Percentiles rank a stretch among this genome's conserved stretches.
Conservation (phyloP, 2,888 invertebrate genomes). For the Belgica antarctica region DNA sequence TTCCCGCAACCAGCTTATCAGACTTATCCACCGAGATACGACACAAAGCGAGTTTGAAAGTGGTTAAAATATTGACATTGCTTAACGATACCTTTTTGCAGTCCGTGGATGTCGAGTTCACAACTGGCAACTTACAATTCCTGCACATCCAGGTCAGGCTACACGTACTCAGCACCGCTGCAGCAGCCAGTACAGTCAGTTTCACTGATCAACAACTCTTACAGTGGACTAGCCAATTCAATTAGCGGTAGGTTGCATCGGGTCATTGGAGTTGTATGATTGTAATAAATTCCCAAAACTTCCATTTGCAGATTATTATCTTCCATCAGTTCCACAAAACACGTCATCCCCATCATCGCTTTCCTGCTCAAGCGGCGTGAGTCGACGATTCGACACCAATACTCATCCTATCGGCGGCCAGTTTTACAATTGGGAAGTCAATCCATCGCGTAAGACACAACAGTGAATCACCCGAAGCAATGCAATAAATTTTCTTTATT, state of each 20-base stretch:
- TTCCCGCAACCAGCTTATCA: constrained; percentile 48
- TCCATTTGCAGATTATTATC: constrained; percentile 31
- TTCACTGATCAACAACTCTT: constrained; percentile 44
- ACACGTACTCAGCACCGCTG: constrained; percentile 45
- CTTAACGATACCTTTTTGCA: not conserved
- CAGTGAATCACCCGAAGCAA: not conserved
- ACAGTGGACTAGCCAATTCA: constrained; percentile 45
- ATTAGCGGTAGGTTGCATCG: constrained; percentile 44
- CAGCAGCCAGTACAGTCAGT: constrained; percentile 45
- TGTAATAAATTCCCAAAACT: not conserved
- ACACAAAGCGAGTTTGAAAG: constrained; percentile 45
- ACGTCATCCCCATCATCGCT: constrained; percentile 45
- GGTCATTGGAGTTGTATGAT: too few relatives aligned
- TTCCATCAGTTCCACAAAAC: constrained; percentile 45
- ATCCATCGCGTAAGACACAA: constrained; percentile 45
- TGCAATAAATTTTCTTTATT: not conserved
- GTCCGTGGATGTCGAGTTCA: constrained; percentile 45
- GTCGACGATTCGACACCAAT: constrained; percentile 45
- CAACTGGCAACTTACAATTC: constrained; percentile 46
- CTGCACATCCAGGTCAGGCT: constrained; percentile 45
- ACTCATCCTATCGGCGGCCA: constrained; percentile 44
- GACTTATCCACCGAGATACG: constrained; percentile 47
- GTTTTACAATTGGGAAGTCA: constrained; percentile 46
- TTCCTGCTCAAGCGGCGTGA: constrained; percentile 1
- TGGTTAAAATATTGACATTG: not conserved